phyloP scores from a whole-genome alignment of 1,140 invertebrate species.

The Steinernema feltiae region DNA sequence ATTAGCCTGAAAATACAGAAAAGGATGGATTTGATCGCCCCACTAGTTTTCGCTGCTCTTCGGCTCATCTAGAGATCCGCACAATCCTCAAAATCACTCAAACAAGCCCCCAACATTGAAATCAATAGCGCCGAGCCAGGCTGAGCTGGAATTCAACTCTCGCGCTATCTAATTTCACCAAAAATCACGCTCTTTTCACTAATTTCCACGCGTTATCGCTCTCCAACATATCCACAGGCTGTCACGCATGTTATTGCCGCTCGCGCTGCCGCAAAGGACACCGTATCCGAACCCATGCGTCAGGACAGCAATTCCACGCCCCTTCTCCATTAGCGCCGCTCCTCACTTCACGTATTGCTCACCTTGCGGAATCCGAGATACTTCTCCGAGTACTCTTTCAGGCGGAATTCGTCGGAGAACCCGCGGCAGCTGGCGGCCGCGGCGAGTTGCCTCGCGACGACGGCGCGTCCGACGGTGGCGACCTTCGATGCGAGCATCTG shows the following conservation, averaged over 20 bases:
- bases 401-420: constrained; percentile 45
- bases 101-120: background rate
- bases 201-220: background rate
- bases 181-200: background rate
- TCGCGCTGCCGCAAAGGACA: background rate
- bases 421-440: background rate
- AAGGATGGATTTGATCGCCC: constrained; percentile 3
- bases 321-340: background rate
- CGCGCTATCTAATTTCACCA: background rate
- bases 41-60: background rate
- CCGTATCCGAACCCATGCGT: background rate
- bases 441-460: background rate
- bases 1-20: constrained; percentile 6
- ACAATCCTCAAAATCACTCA: background rate
- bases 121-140: too few relatives aligned
- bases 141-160: too few relatives aligned
- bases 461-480: background rate
- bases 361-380: constrained; percentile 55
- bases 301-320: background rate
- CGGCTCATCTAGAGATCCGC: background rate
- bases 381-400: constrained; percentile 49
- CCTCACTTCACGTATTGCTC: background rate
- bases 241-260: background rate
- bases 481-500: constrained; percentile 3
- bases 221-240: background rate